These are phyloP conservation scores for Ophion slaviceki DNA, from an alignment of 2,888 invertebrate genomes.

Conservation along the genomic window DNA sequence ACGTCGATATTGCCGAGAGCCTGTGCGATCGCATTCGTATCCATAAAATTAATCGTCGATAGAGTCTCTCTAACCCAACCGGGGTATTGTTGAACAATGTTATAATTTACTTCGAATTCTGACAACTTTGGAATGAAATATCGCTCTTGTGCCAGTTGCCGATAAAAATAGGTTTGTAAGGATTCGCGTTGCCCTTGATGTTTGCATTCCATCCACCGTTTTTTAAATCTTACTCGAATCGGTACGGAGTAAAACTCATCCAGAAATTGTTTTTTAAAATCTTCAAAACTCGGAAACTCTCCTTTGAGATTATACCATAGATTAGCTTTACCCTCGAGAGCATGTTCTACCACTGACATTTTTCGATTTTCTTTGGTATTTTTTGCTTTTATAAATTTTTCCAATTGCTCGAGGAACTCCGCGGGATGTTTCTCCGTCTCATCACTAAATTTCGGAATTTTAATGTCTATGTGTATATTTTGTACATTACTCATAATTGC, in stretches of 20 bases:
- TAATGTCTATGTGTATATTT: neutral
- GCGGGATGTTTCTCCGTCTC: slow-evolving; percentile 17
- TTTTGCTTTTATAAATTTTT: slow-evolving; percentile 14
- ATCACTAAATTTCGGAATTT: slow-evolving; percentile 1
- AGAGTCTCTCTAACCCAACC: no score
- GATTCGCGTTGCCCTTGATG: neutral
- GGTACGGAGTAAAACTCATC: slow-evolving; percentile 1
- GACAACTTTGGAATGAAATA: neutral
- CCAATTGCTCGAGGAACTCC: slow-evolving; percentile 30
- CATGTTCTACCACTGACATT: slow-evolving; percentile 21
- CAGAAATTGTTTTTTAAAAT: slow-evolving; percentile 5
- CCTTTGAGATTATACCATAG: slow-evolving; percentile 19
- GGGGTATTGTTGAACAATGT: no score
- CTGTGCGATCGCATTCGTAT: no score
- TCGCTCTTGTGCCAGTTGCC: neutral
- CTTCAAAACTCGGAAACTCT: neutral
- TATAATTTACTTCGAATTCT: slow-evolving; percentile 42
- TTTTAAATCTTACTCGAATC: neutral
- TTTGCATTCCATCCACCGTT: slow-evolving; percentile 1
- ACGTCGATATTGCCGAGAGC: no score
- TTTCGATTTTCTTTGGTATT: slow-evolving; percentile 8
- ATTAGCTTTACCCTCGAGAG: slow-evolving; percentile 11
- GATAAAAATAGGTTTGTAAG: slow-evolving; percentile 10
- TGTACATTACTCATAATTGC: neutral
- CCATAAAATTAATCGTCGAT: no score